Evolutionary conservation across 2,113 vertebrate species (phyloP).

Genomic region (Thalassoma bifasciatum): DNA sequence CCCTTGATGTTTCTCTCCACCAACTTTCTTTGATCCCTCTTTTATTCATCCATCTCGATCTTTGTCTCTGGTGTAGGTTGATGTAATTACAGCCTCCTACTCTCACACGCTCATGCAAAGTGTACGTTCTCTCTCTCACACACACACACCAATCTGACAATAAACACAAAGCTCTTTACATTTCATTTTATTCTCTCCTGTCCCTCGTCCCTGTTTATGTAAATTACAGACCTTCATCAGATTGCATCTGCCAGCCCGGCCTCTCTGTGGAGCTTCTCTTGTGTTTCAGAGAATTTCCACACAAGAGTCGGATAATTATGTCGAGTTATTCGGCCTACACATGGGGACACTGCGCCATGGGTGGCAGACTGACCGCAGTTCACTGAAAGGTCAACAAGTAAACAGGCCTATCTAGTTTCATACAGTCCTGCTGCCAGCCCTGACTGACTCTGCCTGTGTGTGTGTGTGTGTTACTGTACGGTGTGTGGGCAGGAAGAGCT

Average conservation of each 20-base stretch:
- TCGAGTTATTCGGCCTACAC: conserved; percentile 45
- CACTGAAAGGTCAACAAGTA: conserved; percentile 71
- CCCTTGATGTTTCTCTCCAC: background rate
- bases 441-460: background rate
- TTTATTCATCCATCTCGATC: conserved; percentile 43
- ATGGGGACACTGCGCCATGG: conserved; percentile 50
- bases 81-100: conserved; percentile 63
- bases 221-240: conserved; percentile 70
- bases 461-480: conserved; percentile 17
- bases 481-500: background rate
- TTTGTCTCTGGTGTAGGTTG: conserved; percentile 44
- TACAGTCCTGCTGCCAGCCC: conserved; percentile 32
- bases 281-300: conserved; percentile 66
- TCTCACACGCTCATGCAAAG: background rate
- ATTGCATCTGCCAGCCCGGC: conserved; percentile 57
- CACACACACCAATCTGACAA: conserved; percentile 40
- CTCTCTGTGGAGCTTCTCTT: conserved; percentile 50
- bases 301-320: conserved; percentile 51
- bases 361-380: conserved; percentile 58
- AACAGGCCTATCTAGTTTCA: conserved; percentile 65
- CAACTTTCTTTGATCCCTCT: conserved; percentile 37
- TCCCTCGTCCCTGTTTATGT: conserved; percentile 58
- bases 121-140: background rate
- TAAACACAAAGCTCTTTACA: conserved; percentile 59
- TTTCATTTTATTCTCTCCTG: conserved; percentile 49